Evolutionary conservation across 2,888 invertebrate species (phyloP).

Genomic region (Morpho achilles): DNA sequence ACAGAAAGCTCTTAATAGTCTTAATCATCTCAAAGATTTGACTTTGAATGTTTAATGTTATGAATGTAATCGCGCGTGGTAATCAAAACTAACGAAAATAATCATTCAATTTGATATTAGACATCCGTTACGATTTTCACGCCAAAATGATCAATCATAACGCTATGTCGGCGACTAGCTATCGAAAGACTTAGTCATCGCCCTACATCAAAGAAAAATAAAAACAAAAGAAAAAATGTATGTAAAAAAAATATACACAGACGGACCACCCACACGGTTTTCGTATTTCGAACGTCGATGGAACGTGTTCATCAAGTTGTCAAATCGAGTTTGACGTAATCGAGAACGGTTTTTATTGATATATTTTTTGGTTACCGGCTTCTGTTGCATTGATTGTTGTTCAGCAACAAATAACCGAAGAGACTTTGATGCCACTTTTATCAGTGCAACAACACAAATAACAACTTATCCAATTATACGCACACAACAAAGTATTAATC

Average conservation of each 20-base stretch:
- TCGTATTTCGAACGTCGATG: conserved; percentile 62
- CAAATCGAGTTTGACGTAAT: conserved; percentile 77
- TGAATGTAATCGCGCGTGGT: conserved; percentile 2
- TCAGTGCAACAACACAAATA: too few species aligned
- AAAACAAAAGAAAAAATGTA: conserved; percentile 48
- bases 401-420: too few species aligned
- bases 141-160: conserved; percentile 53
- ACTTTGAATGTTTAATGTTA: not conserved
- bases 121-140: conserved; percentile 31
- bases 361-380: conserved; percentile 38
- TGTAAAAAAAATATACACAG: conserved; percentile 36
- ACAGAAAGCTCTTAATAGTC: not conserved
- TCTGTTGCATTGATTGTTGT: conserved; percentile 36
- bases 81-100: conserved; percentile 1
- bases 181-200: conserved; percentile 70
- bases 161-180: conserved; percentile 67
- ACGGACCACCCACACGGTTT: conserved; percentile 71
- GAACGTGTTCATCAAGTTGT: conserved; percentile 76
- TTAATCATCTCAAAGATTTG: not conserved
- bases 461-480: too few species aligned
- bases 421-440: too few species aligned
- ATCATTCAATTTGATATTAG: conserved; percentile 8
- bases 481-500: too few species aligned
- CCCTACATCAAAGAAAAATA: conserved; percentile 50
- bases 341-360: conserved; percentile 59